Evolutionary conservation across 2,113 vertebrate species (phyloP), one percentile per base, ranked within the genome.

Genomic region (Ploceus nigricollis): DNA sequence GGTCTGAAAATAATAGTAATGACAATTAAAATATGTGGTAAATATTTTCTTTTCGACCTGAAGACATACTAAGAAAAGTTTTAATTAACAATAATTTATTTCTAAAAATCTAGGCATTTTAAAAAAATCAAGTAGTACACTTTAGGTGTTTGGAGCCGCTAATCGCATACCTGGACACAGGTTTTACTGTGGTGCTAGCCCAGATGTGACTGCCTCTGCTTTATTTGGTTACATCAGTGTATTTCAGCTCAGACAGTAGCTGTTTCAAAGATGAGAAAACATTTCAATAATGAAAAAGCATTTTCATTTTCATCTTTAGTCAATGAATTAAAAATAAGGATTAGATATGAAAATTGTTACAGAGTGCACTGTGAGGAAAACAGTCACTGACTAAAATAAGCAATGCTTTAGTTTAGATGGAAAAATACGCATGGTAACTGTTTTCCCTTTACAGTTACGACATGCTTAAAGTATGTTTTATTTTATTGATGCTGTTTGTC

Each of bases 221-320:
- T 2, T 66, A 15, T 48, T 57, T 15, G 1, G 4, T 39, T 60
- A 42, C 4, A 1, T 20, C 10, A 21, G 2, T 44, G 28, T n/a
- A 70, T 73, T 84, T 91, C 54, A 48, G 64, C 71, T 76, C 71
- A 63, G 75, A 30, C 3, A 63, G 30, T 6, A 45, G 30, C 23
- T 82, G 37, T 64, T 68, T 75, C 44, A 79, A 82, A 89, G 71
- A 45, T 37, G 14, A 84, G 35, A 89, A 81, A 53, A 20, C 20
- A 40, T 64, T 72, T 51, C 44, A 64, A 13, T 64, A 51, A n/a
- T 11, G 20, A 69, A 64, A 93, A 82, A 82, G 15, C 4, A 45
- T 37, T 60, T 60, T 60, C 6, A 9, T 91, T 89, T 86, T 51
- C 19, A 35, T 16, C 39, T 68, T 51, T n/a, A 60, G 33, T 20